These are phyloP conservation scores for Plagodis pulveraria DNA, from an alignment of 2,888 invertebrate species.

Conservation along the genomic window DNA sequence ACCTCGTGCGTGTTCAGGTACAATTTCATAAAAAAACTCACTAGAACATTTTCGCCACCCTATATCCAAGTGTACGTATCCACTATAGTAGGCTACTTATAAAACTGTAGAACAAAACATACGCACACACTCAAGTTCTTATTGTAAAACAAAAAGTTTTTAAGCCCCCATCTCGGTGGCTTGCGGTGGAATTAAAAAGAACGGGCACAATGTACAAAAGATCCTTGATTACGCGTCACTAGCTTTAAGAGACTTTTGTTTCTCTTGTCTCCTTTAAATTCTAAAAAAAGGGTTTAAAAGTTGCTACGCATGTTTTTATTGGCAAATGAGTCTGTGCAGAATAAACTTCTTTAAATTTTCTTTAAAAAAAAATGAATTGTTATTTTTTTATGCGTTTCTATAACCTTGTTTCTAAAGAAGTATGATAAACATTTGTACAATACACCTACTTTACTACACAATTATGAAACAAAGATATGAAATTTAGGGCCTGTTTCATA, in stretches of 20 bases:
- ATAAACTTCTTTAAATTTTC: too few relatives aligned
- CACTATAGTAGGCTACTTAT: constrained; percentile 7
- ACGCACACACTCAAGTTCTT: constrained; percentile 17
- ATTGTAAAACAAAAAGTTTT: constrained; percentile 29
- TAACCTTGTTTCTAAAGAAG: too few relatives aligned
- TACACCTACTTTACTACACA: too few relatives aligned
- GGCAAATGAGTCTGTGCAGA: background rate
- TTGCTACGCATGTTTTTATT: constrained; percentile 2
- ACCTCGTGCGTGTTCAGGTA: background rate
- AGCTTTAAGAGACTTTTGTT: constrained; percentile 63
- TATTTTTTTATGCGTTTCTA: too few relatives aligned
- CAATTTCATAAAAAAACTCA: background rate
- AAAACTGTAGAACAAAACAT: constrained; percentile 13
- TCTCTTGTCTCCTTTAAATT: constrained; percentile 46
- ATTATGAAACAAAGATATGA: too few relatives aligned
- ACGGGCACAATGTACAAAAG: constrained; percentile 63
- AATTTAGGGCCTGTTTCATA: too few relatives aligned
- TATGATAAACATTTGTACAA: too few relatives aligned
- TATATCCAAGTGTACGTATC: too few relatives aligned
- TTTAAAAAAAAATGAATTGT: too few relatives aligned
- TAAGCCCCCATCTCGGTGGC: constrained; percentile 39
- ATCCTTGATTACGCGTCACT: constrained; percentile 73
- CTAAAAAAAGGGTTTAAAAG: constrained; percentile 4
- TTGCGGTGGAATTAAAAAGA: constrained; percentile 58
- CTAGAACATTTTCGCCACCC: too few relatives aligned